Evolutionary conservation across 2,797 vertebrate genomes (phyloP), one percentile per base, ranked within the genome.

Genomic region (Myotis pilosus): DNA sequence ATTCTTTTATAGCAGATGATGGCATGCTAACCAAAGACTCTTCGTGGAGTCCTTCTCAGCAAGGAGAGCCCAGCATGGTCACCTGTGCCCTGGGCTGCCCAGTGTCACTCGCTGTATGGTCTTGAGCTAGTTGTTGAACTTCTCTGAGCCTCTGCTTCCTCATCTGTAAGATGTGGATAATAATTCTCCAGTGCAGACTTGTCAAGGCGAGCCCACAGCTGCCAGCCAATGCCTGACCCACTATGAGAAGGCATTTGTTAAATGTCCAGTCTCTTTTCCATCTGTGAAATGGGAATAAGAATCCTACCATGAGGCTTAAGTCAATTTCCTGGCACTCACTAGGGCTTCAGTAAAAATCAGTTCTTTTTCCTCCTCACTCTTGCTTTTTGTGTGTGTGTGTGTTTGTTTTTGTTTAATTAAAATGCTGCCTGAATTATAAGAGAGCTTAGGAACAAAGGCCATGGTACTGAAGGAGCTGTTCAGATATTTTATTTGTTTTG

Each of bases 381-480:
- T 89, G 30, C 6, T 66, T 30, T 30, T 28, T 44, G 20, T 30
- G 30, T 23, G 25, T 15, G 38, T 44, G 20, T 30, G 30, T 23
- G 25, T 15, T 47, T 74, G 8, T 62, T 69, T 55, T 69, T 28
- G 8, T 51, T 62, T 69, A 28, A 75, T 88, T 62, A 69, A 82
- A 85, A 91, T 41, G 9, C 25, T 91, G 55, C 53, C 71, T 79
- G 74, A 60, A 55, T 93, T 89, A 71, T 78, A 82, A 79, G 71
- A 75, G 38, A 49, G 57, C 16, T 69, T 85, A 78, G 64, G 19
- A 90, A 30, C 51, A 57, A 92, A 82, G 91, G 57, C 51, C 2
- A 4, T 17, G 47, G 12, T 12, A 28, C 19, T 33, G 47, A 82
- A 41, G 25, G 19, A 90, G n/a, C 36, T 69, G 19, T 64, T 69